Evolutionary conservation across 2,113 vertebrate species (phyloP).

Genomic region (Sinocyclocheilus maitianheensis): DNA sequence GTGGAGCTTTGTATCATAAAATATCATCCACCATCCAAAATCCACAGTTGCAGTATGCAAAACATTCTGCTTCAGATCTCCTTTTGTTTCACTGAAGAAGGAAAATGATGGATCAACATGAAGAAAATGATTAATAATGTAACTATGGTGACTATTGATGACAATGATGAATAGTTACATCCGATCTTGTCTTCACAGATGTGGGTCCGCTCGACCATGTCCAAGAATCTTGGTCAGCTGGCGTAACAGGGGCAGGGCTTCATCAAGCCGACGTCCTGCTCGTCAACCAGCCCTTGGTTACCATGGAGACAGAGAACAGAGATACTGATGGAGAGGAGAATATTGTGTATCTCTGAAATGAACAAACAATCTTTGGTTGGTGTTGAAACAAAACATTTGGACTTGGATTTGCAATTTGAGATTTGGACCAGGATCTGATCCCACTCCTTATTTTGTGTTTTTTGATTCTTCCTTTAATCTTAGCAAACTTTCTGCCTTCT

Average conservation of each 20-base stretch:
- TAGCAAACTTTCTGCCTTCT: constrained; percentile 2
- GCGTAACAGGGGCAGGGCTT: constrained; percentile 52
- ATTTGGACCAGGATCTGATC: constrained; percentile 8
- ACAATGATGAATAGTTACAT: neutral
- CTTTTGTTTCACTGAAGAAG: neutral
- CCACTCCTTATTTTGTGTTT: neutral
- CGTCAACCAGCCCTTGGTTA: constrained; percentile 62
- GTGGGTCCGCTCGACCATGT: constrained; percentile 61
- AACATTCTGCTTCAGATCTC: neutral
- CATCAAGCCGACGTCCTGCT: constrained; percentile 62
- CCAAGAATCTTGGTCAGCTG: constrained; percentile 60
- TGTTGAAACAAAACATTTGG: neutral
- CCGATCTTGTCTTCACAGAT: constrained; percentile 70
- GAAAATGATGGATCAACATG: neutral
- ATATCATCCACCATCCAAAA: neutral
- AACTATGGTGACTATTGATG: neutral
- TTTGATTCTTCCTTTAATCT: neutral
- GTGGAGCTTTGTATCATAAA: neutral
- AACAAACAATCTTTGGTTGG: constrained; percentile 17
- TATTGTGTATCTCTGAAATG: constrained; percentile 89
- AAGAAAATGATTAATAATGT: neutral
- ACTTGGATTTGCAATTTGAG: neutral
- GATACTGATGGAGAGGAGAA: constrained; percentile 81
- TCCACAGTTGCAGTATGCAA: neutral
- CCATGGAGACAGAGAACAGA: constrained; percentile 71